These are phyloP conservation scores for Uropsilus gracilis DNA, from an alignment of 2,113 vertebrate genomes.

Conservation along the genomic window DNA sequence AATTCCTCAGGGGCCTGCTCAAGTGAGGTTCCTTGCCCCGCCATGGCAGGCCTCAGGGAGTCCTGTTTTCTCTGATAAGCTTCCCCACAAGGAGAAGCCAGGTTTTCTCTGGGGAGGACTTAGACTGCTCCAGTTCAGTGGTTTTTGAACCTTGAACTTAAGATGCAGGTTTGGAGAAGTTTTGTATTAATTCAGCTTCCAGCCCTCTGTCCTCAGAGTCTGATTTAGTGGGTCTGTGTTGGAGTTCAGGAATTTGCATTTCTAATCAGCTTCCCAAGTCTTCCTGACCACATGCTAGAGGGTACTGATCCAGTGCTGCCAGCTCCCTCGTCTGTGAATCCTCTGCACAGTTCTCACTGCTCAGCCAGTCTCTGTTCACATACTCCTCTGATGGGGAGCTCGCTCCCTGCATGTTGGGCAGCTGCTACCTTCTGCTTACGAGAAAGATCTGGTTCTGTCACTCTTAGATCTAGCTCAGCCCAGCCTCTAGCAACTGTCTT, in stretches of 20 bases:
- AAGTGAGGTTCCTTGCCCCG: too few relatives aligned
- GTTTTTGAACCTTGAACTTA: background rate
- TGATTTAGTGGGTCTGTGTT: background rate
- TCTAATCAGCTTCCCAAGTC: background rate
- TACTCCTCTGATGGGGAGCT: background rate
- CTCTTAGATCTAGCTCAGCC: background rate
- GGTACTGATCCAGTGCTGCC: background rate
- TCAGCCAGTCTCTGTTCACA: background rate
- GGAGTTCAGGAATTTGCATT: background rate
- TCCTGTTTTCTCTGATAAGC: background rate
- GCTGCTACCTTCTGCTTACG: background rate
- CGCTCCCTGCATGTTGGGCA: background rate
- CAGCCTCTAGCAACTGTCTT: too few relatives aligned
- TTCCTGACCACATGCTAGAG: background rate
- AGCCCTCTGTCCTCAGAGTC: background rate
- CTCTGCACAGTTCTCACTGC: background rate
- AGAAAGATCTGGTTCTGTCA: background rate
- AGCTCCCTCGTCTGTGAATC: too few relatives aligned
- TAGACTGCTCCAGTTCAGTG: background rate
- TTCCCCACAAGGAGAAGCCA: background rate
- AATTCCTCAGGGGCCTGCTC: background rate
- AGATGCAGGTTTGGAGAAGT: background rate
- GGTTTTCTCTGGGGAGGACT: background rate
- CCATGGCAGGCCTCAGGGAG: background rate
- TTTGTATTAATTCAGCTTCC: background rate